phyloP scores from a whole-genome alignment of 2,113 vertebrate genomes.

The Geococcyx californianus region DNA sequence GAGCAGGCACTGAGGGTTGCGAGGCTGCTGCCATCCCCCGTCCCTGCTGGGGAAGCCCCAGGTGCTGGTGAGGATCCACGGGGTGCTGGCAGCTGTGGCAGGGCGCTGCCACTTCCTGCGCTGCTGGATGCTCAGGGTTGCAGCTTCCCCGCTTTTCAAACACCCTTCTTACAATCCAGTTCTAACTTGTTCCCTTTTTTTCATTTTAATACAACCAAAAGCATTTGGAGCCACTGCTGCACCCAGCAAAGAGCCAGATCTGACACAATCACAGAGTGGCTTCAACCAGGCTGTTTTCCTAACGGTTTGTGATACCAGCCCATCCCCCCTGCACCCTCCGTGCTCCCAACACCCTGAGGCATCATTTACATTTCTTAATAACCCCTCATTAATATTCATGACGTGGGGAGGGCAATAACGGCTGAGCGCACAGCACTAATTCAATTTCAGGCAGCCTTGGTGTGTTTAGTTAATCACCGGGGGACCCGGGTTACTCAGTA shows the following conservation, averaged over 20 bases:
- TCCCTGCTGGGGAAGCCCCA: too few species aligned
- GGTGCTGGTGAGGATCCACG: background rate
- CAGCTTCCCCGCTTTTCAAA: background rate
- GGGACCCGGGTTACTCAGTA: slow-evolving; percentile 76
- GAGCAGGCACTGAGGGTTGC: fast-evolving
- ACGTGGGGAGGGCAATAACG: slow-evolving; percentile 72
- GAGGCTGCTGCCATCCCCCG: background rate
- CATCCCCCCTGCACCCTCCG: background rate
- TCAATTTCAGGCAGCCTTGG: slow-evolving; percentile 78
- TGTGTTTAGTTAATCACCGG: slow-evolving; percentile 82
- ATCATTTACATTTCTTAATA: slow-evolving; percentile 83
- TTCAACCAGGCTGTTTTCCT: slow-evolving; percentile 69
- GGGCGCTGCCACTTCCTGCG: background rate
- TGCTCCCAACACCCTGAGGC: slow-evolving; percentile 68
- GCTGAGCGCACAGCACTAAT: slow-evolving; percentile 78
- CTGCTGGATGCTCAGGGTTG: background rate
- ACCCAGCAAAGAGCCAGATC: slow-evolving; percentile 46
- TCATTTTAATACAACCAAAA: slow-evolving; percentile 71
- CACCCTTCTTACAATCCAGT: slow-evolving; percentile 55
- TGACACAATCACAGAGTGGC: slow-evolving; percentile 74
- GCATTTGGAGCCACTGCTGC: slow-evolving; percentile 52
- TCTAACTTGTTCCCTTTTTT: slow-evolving; percentile 59
- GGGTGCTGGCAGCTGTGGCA: background rate
- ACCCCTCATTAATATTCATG: slow-evolving; percentile 81
- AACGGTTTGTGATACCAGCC: slow-evolving; percentile 70